These are phyloP conservation scores for Neodiprion fabricii DNA, from an alignment of 1,140 invertebrate genomes.

Conservation along the genomic window DNA sequence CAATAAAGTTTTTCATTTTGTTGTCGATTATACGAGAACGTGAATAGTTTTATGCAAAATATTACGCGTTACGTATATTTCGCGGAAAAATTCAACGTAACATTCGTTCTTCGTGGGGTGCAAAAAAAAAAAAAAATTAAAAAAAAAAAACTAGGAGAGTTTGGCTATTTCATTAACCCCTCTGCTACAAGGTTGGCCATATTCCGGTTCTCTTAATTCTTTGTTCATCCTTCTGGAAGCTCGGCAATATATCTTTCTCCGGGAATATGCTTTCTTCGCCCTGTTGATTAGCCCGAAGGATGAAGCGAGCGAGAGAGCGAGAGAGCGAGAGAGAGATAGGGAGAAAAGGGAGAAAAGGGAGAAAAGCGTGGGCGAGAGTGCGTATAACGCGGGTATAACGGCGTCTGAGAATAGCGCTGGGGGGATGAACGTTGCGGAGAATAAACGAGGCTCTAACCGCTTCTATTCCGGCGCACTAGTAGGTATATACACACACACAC, in stretches of 20 bases:
- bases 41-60: no score
- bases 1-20: no score
- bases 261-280: background rate
- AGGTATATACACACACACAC: no score
- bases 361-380: background rate
- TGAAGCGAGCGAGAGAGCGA: conserved; percentile 4
- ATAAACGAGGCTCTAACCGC: conserved; percentile 21
- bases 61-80: no score
- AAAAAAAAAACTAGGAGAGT: no score
- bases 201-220: background rate
- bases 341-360: background rate
- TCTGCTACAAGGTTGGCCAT: background rate
- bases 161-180: no score
- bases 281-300: background rate
- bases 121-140: no score
- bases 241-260: background rate
- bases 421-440: background rate
- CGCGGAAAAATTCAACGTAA: no score
- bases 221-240: background rate
- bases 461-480: background rate
- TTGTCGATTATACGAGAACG: no score
- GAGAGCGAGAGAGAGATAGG: conserved; percentile 11
- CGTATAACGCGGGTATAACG: background rate
- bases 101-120: no score
- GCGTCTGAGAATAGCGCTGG: no score